These are phyloP conservation scores for Clarias platycephalus DNA, from an alignment of 2,797 vertebrate genomes.

Conservation along the genomic window DNA sequence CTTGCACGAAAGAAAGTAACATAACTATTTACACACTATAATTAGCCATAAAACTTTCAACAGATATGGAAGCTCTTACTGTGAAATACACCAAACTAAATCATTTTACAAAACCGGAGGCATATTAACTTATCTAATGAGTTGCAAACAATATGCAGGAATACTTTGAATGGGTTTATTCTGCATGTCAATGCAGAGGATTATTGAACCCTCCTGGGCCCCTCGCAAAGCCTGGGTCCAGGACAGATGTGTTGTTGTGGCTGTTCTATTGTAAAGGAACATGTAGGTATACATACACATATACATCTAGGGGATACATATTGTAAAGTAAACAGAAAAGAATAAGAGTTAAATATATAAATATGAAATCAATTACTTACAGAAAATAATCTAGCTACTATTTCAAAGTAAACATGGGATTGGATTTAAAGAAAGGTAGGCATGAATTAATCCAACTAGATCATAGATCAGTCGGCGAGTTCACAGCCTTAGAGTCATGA, in stretches of 20 bases:
- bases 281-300: background rate
- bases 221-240: background rate
- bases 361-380: background rate
- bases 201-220: background rate
- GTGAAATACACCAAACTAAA: background rate
- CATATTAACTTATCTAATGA: background rate
- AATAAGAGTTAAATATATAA: conserved; percentile 1
- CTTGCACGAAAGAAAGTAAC: background rate
- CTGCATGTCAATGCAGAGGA: background rate
- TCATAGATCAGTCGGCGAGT: conserved; percentile 40
- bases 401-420: background rate
- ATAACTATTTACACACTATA: background rate
- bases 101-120: background rate
- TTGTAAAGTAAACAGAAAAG: background rate
- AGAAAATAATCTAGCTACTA: background rate
- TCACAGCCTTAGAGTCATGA: conserved; percentile 26
- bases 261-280: background rate
- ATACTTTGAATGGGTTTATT: background rate
- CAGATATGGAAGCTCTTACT: background rate
- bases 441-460: background rate
- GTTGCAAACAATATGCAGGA: background rate
- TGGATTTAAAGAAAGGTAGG: background rate
- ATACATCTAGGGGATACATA: background rate
- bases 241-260: background rate
- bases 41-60: background rate